Evolutionary conservation across 2,113 vertebrate species (phyloP).

Genomic region (Calyptommatus sinebrachiatus): DNA sequence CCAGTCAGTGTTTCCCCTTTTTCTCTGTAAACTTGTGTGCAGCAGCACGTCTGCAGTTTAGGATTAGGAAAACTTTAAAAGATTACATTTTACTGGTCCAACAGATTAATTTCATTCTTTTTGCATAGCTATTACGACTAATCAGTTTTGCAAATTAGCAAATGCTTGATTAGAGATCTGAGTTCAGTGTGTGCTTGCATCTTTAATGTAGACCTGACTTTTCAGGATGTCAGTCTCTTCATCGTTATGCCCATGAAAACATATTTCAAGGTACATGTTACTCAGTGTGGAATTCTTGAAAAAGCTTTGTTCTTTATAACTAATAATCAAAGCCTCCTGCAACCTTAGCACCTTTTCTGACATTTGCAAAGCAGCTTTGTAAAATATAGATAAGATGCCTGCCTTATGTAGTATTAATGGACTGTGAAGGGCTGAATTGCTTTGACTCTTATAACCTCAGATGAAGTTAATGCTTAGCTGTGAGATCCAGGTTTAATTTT

Average conservation of each 20-base stretch:
- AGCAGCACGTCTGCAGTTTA: no score
- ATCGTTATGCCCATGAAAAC: background rate
- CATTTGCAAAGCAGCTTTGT: conserved; percentile 15
- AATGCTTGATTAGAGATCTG: background rate
- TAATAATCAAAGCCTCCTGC: background rate
- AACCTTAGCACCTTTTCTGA: background rate
- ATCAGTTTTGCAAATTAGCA: background rate
- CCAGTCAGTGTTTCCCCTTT: no score
- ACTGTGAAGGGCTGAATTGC: conserved; percentile 5
- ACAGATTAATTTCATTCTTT: no score
- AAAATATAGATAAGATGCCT: conserved; percentile 1
- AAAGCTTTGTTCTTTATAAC: background rate
- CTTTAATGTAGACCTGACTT: background rate
- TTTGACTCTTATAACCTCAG: conserved; percentile 5
- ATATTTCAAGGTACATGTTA: background rate
- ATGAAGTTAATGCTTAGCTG: conserved; percentile 12
- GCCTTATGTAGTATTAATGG: conserved; percentile 6
- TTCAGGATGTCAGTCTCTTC: background rate
- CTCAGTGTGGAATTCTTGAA: background rate
- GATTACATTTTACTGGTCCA: no score
- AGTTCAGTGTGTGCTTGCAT: background rate
- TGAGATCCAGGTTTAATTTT: conserved; percentile 16
- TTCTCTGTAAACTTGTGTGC: no score
- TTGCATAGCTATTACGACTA: no score
- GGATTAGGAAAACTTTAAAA: no score